Conservation (phyloP, 1,140 invertebrate genomes). For the Augochlora pura region DNA sequence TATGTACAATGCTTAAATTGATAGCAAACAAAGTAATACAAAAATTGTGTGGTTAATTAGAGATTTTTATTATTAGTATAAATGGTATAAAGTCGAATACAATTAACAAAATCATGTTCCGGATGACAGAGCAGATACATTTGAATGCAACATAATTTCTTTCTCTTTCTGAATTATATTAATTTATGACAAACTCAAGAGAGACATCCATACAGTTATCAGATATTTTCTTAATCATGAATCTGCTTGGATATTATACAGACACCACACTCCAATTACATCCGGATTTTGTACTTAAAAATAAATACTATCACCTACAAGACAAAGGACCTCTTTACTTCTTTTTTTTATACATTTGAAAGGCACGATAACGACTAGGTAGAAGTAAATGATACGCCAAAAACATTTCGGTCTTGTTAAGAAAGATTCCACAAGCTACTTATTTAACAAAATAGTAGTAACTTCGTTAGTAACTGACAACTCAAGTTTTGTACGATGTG, state of each 20-base stretch:
- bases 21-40: neutral
- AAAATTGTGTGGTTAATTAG: conserved; percentile 44
- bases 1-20: too few relatives aligned
- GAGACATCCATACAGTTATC: conserved; percentile 10
- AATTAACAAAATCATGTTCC: conserved; percentile 55
- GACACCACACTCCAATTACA: conserved; percentile 25
- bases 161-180: conserved; percentile 1
- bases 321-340: conserved; percentile 18
- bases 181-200: conserved; percentile 20
- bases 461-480: conserved; percentile 20
- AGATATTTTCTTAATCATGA: conserved; percentile 17
- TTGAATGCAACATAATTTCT: conserved; percentile 35
- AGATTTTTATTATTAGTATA: conserved; percentile 61
- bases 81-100: conserved; percentile 60
- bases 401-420: conserved; percentile 17
- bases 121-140: conserved; percentile 41
- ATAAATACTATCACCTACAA: conserved; percentile 49
- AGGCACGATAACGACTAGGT: conserved; percentile 47
- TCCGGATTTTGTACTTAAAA: conserved; percentile 49
- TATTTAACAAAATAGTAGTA: conserved; percentile 32
- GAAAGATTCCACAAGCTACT: conserved; percentile 18
- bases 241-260: conserved; percentile 21
- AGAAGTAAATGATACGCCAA: conserved; percentile 39
- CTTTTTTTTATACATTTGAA: conserved; percentile 40
- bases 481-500: conserved; percentile 42